phyloP scores from a whole-genome alignment of 92 coral and sea anemone genomes.

The Actinostola sp. region DNA sequence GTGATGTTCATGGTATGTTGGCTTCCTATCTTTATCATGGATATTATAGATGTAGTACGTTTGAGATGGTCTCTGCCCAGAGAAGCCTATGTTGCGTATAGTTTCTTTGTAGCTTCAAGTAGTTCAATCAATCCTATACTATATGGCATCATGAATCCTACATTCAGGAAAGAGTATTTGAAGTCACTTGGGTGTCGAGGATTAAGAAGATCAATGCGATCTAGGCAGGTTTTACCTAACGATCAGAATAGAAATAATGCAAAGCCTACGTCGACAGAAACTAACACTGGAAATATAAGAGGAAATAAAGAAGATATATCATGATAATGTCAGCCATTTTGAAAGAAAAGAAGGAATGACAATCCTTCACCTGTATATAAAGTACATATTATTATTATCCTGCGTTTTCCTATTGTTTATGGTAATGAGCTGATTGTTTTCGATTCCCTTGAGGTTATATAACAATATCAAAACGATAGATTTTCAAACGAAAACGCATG shows the following conservation, averaged over 20 bases:
- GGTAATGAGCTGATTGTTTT: too few species aligned
- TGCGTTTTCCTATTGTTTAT: too few species aligned
- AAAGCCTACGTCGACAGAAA: too few species aligned
- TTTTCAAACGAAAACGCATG: too few species aligned
- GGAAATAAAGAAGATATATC: not conserved
- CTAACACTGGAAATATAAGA: not conserved
- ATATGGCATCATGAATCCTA: slow-evolving; percentile 25
- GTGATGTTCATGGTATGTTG: slow-evolving; percentile 23
- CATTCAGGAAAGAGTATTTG: slow-evolving; percentile 21
- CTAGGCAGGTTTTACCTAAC: not conserved
- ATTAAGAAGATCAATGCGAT: not conserved
- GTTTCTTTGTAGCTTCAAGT: slow-evolving; percentile 16
- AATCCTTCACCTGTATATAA: too few species aligned
- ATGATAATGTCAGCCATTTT: too few species aligned
- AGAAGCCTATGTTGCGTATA: slow-evolving; percentile 20
- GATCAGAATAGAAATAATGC: too few species aligned
- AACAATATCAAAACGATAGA: too few species aligned
- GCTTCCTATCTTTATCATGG: slow-evolving; percentile 21
- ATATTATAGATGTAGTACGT: slow-evolving; percentile 15
- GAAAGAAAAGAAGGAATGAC: too few species aligned
- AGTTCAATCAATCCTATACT: slow-evolving; percentile 14
- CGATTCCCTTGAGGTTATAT: too few species aligned
- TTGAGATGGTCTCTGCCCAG: slow-evolving; percentile 23
- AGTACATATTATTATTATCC: too few species aligned
- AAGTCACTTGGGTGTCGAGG: not conserved